Evolutionary conservation across 2,888 invertebrate genomes (phyloP), one percentile per base, ranked within the genome.

Genomic region (Ceramica pisi): DNA sequence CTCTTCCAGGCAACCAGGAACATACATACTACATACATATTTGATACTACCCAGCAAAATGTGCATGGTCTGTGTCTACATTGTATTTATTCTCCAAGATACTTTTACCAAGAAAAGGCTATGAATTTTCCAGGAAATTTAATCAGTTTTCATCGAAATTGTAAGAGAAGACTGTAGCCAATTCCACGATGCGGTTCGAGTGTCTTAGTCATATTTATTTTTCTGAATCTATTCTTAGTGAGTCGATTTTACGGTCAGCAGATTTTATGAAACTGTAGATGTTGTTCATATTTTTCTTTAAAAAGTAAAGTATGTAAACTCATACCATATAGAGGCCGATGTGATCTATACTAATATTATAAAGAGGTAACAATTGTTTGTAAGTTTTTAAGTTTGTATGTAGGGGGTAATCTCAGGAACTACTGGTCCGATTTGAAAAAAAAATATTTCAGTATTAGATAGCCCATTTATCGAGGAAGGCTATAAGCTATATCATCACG

Each of bases 41-140:
- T 48, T 48, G 10, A 14, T 51, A 21, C 31, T 23, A 51, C 6
- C 9, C 14, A 19, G 38, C 46, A 19, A 19, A 38, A 53, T 46
- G 10, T 21, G 8, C 44, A 8, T 19, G 8, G n/a, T 41, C 5
- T 23, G 21, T 9, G 6, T 55, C 38, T 53, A 19, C 21, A 16
- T 35, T 63, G 35, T 38, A 64, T 44, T 68, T 69, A 0, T 68
- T 48, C 21, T 50, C 38, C n/a, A 19, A 48, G n/a, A 76, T 41
- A 68, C 12, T 56, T 76, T 56, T 19, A n/a, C 41, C 10, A 41
- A 76, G 56, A 57, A 57, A 57, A 57, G 12, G 44, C 44, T 38
- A 69, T 53, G 71, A 53, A 41, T 73, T 70, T 72, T 72, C 35
- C 21, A 26, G 50, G 35, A 78, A 78, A 78, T 78, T 31, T 61